Base-by-base conservation (phyloP, 2,113 vertebrate genomes). In the Rhabdomys dilectus region DNA sequence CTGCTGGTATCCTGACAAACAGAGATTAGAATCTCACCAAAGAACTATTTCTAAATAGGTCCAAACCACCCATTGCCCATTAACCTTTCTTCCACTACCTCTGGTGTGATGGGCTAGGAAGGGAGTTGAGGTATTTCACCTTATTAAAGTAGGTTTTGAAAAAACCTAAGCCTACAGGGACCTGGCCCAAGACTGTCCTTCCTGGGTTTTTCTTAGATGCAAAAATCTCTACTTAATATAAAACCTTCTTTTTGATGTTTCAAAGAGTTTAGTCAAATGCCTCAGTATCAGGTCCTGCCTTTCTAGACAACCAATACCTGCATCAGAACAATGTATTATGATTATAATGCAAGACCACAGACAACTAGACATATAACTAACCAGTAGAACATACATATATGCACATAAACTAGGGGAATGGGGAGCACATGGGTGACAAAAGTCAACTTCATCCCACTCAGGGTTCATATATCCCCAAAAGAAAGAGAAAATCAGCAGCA, bases 221-320 rank as follows among this genome's bases (percentile, higher is more conserved):
- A 45, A 89, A 89, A 42, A 77, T 42, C 17, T 34, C 53, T 84
- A 26, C 29, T 84, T 29, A 62, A 17, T 64, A 77, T 45, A 89
- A 95, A 56, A 70, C 3, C 5, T 64, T 91, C 92, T 62, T n/a
- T 75, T 51, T 56, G 42, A 86, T 34, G 6, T 29, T 91, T 95
- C 81, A 89, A 48, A 94, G 66, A 68, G 58, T 91, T 97, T 78
- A 89, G 60, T 45, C 85, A 97, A 31, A 4, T 56, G 42, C 29
- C 42, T 48, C 60, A 68, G 36, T 70, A 53, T 5, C 62, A 72
- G 34, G 34, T 24, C 48, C 22, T 88, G 48, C 34, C 19, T 88
- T 72, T 87, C 45, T 70, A 70, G 31, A 70, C 34, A 39, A 26
- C 5, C 56, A 87, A 39, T 11, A 84, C 31, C 66, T 93, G 39